Base-by-base conservation (phyloP, 2,888 invertebrate species). In the Panzeria rudis region DNA sequence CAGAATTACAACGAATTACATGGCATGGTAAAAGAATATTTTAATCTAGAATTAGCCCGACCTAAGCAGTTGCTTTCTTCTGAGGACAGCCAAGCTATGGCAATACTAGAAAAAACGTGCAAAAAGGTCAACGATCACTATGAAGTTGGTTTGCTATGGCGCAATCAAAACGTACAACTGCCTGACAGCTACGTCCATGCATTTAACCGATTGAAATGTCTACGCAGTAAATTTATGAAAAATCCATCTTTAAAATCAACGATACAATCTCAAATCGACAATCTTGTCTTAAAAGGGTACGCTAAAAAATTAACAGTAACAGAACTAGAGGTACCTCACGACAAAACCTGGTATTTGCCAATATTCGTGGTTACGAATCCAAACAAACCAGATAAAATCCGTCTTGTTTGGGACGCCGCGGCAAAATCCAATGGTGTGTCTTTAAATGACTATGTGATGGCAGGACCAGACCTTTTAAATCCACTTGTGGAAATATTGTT, bases 71-170 rank as follows among this genome's bases (percentile, higher is more conserved):
- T 72, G 13, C 17, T 61, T 17, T 79, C 78, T 0, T 2, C 15
- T 35, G 64, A 79, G 0, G 75, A 75, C 23, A 50, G 54, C 6
- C n/a, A 44, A 44, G 73, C 77, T 44, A 29, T 71, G 17, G 13
- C 32, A 17, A 56, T 80, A 1, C 17, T 81, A 20, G 44, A 78
- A 20, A 17, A 25, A 4, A 84, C 69, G 5, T 62, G 68, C 52
- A 35, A 69, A 69, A 68, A 75, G 13, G n/a, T n/a, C 17, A 11
- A 62, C 11, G 61, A 23, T 11, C 79, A 35, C 9, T 84, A 54
- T 52, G 75, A 79, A 20, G 56, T 64, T 54, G 69, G 77, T 25
- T 38, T 80, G 20, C 54, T 73, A 11, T 81, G 81, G 84, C 54
- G 73, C 5, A 38, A 69, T 4, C 6, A 2, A 17, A 52, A 15